A percentile compares a stretch with the other conserved stretches of the same genome.
phyloP scores from a whole-genome alignment of 2,888 invertebrate species.

The Portevinia maculata region DNA sequence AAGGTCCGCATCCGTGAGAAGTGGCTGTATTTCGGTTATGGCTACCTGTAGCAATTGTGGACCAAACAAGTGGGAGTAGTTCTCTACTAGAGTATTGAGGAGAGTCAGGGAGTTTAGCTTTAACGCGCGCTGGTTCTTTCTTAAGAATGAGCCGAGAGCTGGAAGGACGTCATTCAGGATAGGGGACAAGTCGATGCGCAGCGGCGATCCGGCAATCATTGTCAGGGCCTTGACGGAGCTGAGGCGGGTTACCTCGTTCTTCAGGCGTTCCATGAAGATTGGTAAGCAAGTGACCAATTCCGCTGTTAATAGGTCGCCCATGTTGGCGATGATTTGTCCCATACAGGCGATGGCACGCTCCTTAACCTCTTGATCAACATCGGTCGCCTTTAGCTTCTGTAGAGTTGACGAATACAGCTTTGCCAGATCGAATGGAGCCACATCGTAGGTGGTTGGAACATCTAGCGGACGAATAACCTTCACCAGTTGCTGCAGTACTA shows the following conservation, averaged over 20 bases:
- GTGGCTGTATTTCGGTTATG: slow-evolving; percentile 93
- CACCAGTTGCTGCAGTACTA: slow-evolving; percentile 96
- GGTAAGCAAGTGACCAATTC: slow-evolving; percentile 95
- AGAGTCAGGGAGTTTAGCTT: slow-evolving; percentile 95
- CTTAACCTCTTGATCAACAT: slow-evolving; percentile 99
- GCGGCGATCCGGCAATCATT: slow-evolving; percentile 95
- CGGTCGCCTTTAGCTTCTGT: slow-evolving; percentile 94
- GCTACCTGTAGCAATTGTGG: slow-evolving; percentile 89
- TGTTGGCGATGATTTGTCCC: slow-evolving; percentile 96
- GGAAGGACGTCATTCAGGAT: slow-evolving; percentile 95
- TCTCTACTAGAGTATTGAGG: slow-evolving; percentile 94
- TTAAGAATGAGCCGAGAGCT: slow-evolving; percentile 95
- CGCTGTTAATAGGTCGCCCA: slow-evolving; percentile 92
- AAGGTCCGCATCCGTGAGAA: slow-evolving; percentile 96
- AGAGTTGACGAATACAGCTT: slow-evolving; percentile 93
- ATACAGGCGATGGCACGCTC: slow-evolving; percentile 98
- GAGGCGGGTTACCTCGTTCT: slow-evolving; percentile 98
- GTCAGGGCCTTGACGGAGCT: slow-evolving; percentile 98
- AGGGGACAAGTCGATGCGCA: slow-evolving; percentile 91
- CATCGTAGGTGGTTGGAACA: slow-evolving; percentile 85
- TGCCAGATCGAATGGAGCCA: slow-evolving; percentile 88
- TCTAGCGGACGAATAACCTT: slow-evolving; percentile 92
- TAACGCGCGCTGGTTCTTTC: slow-evolving; percentile 97
- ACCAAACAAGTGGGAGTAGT: slow-evolving; percentile 88
- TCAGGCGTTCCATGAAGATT: slow-evolving; percentile 96